Percentiles rank a stretch among this genome's conserved stretches.
Conservation (phyloP, 2,113 vertebrate genomes). For the Hiodon tergisus region DNA sequence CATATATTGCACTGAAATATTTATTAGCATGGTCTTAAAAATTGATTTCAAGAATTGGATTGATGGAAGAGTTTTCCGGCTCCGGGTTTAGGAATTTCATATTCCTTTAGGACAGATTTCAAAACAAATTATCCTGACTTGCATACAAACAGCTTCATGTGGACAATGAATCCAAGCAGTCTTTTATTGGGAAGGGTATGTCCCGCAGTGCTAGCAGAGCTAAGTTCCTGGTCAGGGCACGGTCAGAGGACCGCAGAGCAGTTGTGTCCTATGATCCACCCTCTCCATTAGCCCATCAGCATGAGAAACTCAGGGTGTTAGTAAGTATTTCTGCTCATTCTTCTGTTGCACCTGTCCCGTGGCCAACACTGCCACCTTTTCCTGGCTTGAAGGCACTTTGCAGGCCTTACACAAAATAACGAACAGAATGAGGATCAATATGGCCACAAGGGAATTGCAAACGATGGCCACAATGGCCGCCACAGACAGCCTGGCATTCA, state of each 20-base stretch:
- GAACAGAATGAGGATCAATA: constrained; percentile 64
- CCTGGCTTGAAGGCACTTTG: constrained; percentile 65
- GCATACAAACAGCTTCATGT: neutral
- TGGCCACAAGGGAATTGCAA: constrained; percentile 60
- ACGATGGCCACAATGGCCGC: constrained; percentile 67
- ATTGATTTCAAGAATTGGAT: no score
- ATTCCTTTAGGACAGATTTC: neutral
- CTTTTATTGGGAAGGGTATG: neutral
- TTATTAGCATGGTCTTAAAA: neutral
- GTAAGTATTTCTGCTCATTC: constrained; percentile 61
- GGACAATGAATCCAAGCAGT: neutral
- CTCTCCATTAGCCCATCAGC: neutral
- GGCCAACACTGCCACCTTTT: constrained; percentile 56
- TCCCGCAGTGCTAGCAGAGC: neutral
- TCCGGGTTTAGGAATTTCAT: neutral
- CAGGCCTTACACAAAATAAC: constrained; percentile 65
- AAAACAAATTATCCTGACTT: neutral
- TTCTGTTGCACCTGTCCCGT: constrained; percentile 41
- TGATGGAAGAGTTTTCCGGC: neutral
- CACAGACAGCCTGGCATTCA: constrained; percentile 50
- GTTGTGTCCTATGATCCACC: constrained; percentile 11
- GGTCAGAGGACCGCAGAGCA: neutral
- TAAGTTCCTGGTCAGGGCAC: neutral
- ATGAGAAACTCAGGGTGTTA: constrained; percentile 54
- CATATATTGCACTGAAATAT: no score